A percentile compares a stretch with the other conserved stretches of the same genome.
These are phyloP conservation scores for Brassicogethes aeneus DNA, from an alignment of 2,888 invertebrate genomes.

Conservation along the genomic window DNA sequence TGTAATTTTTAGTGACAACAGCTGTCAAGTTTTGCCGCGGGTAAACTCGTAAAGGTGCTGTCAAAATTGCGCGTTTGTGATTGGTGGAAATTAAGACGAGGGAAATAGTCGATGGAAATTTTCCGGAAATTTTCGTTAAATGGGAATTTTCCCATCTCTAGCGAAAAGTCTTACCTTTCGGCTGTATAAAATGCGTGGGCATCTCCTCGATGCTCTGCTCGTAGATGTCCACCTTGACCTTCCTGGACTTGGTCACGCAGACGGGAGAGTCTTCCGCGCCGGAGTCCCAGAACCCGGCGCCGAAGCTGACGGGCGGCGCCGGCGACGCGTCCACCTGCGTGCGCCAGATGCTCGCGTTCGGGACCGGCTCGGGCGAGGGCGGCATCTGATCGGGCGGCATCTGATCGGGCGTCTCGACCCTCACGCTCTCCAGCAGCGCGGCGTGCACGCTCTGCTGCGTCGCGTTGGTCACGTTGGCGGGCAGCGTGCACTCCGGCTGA, in stretches of 20 bases:
- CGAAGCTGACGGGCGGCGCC: too few relatives aligned
- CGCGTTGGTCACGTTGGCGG: background rate
- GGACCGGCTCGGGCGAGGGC: background rate
- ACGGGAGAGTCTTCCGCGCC: background rate
- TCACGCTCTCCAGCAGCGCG: background rate
- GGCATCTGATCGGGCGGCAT: background rate
- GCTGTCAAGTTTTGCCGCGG: too few relatives aligned
- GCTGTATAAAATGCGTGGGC: background rate
- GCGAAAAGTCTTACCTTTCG: conserved; percentile 1
- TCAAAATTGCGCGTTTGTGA: too few relatives aligned
- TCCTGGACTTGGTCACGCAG: background rate
- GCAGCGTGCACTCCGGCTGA: background rate
- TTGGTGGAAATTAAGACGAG: too few relatives aligned
- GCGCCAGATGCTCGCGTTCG: background rate
- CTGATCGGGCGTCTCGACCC: background rate
- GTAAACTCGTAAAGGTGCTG: too few relatives aligned
- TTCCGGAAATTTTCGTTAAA: too few relatives aligned
- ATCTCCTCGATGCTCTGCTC: background rate
- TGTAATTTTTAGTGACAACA: too few relatives aligned
- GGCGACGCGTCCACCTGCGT: too few relatives aligned
- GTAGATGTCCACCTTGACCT: background rate
- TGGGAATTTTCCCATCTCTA: too few relatives aligned
- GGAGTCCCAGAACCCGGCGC: background rate
- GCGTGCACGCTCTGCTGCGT: background rate
- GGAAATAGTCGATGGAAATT: too few relatives aligned